These are phyloP conservation scores for Cranoglanis bouderius DNA, from an alignment of 2,113 vertebrate species.

Conservation along the genomic window DNA sequence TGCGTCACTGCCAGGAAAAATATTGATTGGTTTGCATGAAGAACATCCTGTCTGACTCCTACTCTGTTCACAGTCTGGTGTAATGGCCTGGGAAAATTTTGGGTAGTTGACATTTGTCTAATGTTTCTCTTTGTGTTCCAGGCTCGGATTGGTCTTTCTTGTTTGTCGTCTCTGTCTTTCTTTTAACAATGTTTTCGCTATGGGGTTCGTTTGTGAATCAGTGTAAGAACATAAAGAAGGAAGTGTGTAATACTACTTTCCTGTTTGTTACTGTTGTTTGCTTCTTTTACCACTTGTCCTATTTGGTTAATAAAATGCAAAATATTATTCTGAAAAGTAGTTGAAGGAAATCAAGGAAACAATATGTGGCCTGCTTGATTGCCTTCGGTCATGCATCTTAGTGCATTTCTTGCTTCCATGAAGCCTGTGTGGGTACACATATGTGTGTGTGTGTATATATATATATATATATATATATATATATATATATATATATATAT, in stretches of 20 bases:
- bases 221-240: slow-evolving; percentile 65
- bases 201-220: slow-evolving; percentile 50
- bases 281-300: slow-evolving; percentile 61
- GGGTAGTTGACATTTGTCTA: slow-evolving; percentile 36
- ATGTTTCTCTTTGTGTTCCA: slow-evolving; percentile 47
- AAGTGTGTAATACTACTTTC: slow-evolving; percentile 73
- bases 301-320: slow-evolving; percentile 72
- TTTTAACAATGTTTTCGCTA: slow-evolving; percentile 50
- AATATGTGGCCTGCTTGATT: slow-evolving; percentile 62
- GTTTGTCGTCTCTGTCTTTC: slow-evolving; percentile 59
- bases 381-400: slow-evolving; percentile 1
- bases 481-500: no score
- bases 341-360: slow-evolving; percentile 63
- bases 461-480: no score
- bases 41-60: slow-evolving; percentile 68
- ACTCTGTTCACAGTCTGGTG: slow-evolving; percentile 46
- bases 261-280: slow-evolving; percentile 64
- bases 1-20: slow-evolving; percentile 64
- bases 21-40: slow-evolving; percentile 60
- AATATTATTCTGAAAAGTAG: slow-evolving; percentile 67
- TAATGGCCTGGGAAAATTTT: slow-evolving; percentile 60
- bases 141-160: slow-evolving; percentile 59
- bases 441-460: no score
- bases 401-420: slow-evolving; percentile 11
- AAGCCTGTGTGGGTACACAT: neutral